Evolutionary conservation across 2,113 vertebrate genomes (phyloP).

Genomic region (Pangasianodon gigas): DNA sequence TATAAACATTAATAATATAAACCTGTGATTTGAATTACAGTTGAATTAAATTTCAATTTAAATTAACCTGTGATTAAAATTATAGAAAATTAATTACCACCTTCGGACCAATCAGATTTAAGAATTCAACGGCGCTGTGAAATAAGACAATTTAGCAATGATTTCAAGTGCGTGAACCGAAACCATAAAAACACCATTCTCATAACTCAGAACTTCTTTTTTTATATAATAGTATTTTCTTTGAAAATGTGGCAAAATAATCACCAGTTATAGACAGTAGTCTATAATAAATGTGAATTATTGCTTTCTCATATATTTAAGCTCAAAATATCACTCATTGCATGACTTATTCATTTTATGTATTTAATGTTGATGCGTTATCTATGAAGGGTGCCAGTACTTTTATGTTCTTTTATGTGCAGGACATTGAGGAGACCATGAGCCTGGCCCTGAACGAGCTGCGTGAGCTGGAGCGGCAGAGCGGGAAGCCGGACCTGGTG

Average conservation of each 20-base stretch:
- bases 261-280: background rate
- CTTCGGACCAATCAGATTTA: background rate
- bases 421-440: slow-evolving; percentile 98
- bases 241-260: background rate
- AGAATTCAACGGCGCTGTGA: background rate
- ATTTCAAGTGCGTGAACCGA: no score
- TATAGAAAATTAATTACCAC: background rate
- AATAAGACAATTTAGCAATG: no score
- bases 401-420: background rate
- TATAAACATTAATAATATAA: background rate
- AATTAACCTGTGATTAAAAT: background rate
- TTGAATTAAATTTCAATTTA: background rate
- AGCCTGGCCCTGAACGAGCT: slow-evolving; percentile 90
- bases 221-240: background rate
- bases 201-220: no score
- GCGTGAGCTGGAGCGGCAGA: slow-evolving; percentile 89
- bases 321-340: background rate
- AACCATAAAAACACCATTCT: no score
- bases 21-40: background rate
- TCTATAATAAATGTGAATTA: background rate
- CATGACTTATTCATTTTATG: background rate
- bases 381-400: background rate
- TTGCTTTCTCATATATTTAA: background rate
- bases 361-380: background rate
- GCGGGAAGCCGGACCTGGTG: slow-evolving; percentile 91